Evolutionary conservation across 2,797 vertebrate species (phyloP).

Genomic region (Dendrocincla tyrannina): DNA sequence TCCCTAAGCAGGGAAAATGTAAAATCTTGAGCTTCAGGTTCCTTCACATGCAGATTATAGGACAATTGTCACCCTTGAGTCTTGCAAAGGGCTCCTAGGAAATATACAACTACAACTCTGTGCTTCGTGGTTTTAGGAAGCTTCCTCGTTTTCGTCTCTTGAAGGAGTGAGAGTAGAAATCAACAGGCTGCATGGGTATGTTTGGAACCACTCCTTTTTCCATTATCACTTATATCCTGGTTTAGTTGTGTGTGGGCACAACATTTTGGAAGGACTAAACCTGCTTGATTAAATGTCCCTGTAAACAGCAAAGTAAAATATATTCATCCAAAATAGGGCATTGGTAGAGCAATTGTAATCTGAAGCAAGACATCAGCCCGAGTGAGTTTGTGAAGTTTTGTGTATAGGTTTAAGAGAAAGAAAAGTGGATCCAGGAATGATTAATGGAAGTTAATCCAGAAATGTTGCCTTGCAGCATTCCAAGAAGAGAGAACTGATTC

Average conservation of each 20-base stretch:
- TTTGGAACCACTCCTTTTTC: neutral
- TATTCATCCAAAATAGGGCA: neutral
- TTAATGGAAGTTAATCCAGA: conserved; percentile 45
- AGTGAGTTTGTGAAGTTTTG: neutral
- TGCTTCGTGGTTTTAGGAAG: neutral
- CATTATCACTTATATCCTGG: neutral
- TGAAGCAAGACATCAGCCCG: neutral
- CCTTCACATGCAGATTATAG: neutral
- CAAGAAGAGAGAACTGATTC: conserved; percentile 11
- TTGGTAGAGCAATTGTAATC: neutral
- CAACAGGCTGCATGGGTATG: neutral
- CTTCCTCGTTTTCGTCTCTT: neutral
- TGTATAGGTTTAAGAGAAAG: neutral
- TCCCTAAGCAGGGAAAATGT: neutral
- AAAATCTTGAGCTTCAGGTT: neutral
- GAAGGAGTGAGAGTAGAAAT: neutral
- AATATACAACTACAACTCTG: neutral
- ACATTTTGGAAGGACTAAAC: neutral
- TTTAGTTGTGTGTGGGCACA: neutral
- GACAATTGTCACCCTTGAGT: neutral
- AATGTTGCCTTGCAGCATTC: conserved; percentile 8
- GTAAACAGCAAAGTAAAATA: neutral
- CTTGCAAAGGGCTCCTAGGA: neutral
- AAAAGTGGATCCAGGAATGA: neutral
- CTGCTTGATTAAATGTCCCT: neutral